A percentile compares a stretch with the other conserved stretches of the same genome.
phyloP scores from a whole-genome alignment of 2,888 invertebrate species.

The Protophormia terraenovae region DNA sequence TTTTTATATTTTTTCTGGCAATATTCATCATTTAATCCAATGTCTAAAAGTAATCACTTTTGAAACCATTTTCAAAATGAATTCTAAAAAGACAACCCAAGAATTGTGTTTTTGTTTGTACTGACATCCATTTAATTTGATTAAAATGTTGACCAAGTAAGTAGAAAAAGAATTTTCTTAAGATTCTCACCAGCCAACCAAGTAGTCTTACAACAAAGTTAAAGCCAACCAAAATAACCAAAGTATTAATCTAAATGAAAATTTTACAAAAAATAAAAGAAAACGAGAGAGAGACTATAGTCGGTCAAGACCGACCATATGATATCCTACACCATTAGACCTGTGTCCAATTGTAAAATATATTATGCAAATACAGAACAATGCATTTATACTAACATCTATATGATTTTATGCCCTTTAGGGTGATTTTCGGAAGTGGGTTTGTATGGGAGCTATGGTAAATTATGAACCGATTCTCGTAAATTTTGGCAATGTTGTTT shows the following conservation, averaged over 20 bases:
- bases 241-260: conserved; percentile 49
- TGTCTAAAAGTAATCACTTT: conserved; percentile 28
- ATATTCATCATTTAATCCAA: conserved; percentile 4
- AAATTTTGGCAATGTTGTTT: too few relatives aligned
- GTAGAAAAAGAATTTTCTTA: conserved; percentile 36
- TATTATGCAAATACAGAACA: too few relatives aligned
- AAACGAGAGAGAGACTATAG: too few relatives aligned
- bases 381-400: too few relatives aligned
- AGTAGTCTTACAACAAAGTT: conserved; percentile 9
- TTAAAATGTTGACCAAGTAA: conserved; percentile 60
- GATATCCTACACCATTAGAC: too few relatives aligned
- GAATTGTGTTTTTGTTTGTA: background rate
- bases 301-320: too few relatives aligned
- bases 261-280: background rate
- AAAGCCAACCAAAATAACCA: conserved; percentile 38
- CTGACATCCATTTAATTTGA: conserved; percentile 56
- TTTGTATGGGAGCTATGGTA: too few relatives aligned
- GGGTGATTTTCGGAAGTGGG: too few relatives aligned
- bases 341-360: too few relatives aligned
- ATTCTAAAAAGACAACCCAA: background rate
- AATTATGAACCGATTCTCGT: too few relatives aligned
- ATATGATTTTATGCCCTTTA: too few relatives aligned
- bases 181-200: conserved; percentile 26
- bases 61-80: background rate
- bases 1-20: background rate